Evolutionary conservation across 2,797 vertebrate genomes (phyloP), one percentile per base, ranked within the genome.

Genomic region (Anguilla megastoma): DNA sequence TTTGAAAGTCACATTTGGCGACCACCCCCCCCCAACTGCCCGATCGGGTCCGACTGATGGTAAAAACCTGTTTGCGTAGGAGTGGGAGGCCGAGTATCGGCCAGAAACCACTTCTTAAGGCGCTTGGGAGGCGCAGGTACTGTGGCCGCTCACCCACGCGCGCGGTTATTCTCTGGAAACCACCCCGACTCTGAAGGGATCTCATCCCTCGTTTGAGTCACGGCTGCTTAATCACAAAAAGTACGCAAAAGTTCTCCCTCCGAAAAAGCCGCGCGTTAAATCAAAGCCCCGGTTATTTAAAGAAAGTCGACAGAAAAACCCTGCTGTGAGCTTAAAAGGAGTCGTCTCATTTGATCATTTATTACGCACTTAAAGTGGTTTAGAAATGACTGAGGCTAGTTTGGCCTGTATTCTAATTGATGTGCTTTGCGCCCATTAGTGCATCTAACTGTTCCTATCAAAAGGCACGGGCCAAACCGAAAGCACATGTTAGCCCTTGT

Each of bases 301-400:
- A 92, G 93, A 94, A 94, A 90, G 90, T 91, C 89, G 92, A 93
- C 94, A 60, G 94, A 95, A 94, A 94, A 96, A 94, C 92, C 92
- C 89, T 91, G 95, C 95, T 95, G 94, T 92, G 94, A 93, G 93
- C 94, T 95, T 95, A 92, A 96, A 95, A 95, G 93, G 88, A 93
- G 91, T 94, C 95, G 95, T 96, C 94, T 95, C 90, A 95, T 96
- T 95, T 95, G 94, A 96, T 96, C 95, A 95, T 96, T 96, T 96
- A 96, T 94, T 95, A 95, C 94, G 95, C 95, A 94, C 95, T 96
- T 96, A 94, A 95, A 95, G 94, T 94, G 94, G 94, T 96, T 96
- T 95, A 94, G 95, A 95, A 96, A 95, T 94, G 94, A 93, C 93
- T 93, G 93, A 95, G 93, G 92, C 94, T 92, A 91, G 90, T 93